Evolutionary conservation across 92 coral and sea anemone genomes (phyloP), one percentile per base, ranked within the genome.

Genomic region (Palythoa caribaeorum): DNA sequence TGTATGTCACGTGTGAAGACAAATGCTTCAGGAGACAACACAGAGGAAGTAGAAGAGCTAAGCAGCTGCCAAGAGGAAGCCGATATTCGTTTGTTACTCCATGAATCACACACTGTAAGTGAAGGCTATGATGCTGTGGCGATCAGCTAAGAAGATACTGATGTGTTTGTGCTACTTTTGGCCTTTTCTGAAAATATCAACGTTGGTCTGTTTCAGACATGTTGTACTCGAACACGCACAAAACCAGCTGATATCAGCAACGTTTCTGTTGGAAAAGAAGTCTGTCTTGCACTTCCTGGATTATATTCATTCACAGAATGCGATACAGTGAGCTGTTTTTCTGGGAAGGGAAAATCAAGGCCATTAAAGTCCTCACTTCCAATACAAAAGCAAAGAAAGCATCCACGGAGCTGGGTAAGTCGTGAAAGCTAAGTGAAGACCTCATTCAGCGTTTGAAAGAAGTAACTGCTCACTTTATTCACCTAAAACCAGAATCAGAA

Each of bases 91-190:
- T 60, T 91, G 9, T 86, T 91, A 37, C 87, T 91, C 78, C 92
- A 60, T 54, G 89, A 87, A 65, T 9, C 91, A 15, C 87, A 60
- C 71, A 88, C 89, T 2, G 87, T 73, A 7, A 20, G 65, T 11
- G 87, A 78, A 39, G 89, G 94, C 75, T 91, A 6, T 62, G 50
- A 60, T 21, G 44, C 83, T 59, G 84, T 84, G 52, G 35, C 88
- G n/a, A 55, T 84, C 69, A 52, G 87, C 60, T 78, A 87, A 16
- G 92, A 90, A 47, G 87, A 90, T 74, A 79, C 87, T n/a, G 92
- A 86, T 76, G 92, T 86, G 16, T 78, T 90, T 63, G 80, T 90
- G n/a, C 36, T 90, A 13, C 68, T 85, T 51, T 55, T 90, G 50
- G 90, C 86, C 20, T 90, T 85, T 48, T 17, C 28, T 47, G 71